Evolutionary conservation across 2,113 vertebrate species (phyloP).

Genomic region (Clarias macrocephalus): DNA sequence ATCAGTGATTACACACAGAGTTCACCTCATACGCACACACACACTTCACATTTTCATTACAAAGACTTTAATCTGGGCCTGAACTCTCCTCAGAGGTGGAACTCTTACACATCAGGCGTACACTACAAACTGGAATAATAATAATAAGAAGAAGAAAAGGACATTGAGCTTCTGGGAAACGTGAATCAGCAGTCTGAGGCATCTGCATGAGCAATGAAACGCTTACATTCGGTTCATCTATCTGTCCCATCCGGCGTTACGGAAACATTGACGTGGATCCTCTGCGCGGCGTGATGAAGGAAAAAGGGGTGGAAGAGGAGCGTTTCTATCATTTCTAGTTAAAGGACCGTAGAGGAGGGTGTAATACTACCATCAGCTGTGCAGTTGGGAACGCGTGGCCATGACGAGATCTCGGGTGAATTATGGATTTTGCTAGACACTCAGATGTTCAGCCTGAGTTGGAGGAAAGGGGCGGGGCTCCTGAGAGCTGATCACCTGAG

Average conservation of each 20-base stretch:
- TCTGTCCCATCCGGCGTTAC: neutral
- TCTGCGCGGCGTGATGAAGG: no score
- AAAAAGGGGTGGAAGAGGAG: no score
- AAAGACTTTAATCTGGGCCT: neutral
- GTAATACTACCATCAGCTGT: no score
- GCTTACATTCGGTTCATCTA: neutral
- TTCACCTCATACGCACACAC: neutral
- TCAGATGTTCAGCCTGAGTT: neutral
- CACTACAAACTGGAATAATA: neutral
- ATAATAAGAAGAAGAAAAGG: neutral
- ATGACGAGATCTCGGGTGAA: no score
- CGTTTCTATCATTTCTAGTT: no score
- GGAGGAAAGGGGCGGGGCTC: no score
- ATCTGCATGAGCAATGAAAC: neutral
- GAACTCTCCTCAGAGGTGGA: no score
- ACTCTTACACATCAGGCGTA: no score
- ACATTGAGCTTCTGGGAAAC: neutral
- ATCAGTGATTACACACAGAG: neutral
- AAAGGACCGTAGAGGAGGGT: no score
- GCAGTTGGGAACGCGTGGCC: no score
- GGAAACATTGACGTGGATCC: neutral
- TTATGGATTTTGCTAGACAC: neutral
- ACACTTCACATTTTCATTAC: neutral
- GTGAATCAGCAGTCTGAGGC: neutral
- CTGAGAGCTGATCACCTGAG: no score